A percentile compares a stretch with the other conserved stretches of the same genome.
These are phyloP conservation scores for Epizoanthus fatuus DNA, from an alignment of 92 coral and sea anemone species.

Conservation along the genomic window DNA sequence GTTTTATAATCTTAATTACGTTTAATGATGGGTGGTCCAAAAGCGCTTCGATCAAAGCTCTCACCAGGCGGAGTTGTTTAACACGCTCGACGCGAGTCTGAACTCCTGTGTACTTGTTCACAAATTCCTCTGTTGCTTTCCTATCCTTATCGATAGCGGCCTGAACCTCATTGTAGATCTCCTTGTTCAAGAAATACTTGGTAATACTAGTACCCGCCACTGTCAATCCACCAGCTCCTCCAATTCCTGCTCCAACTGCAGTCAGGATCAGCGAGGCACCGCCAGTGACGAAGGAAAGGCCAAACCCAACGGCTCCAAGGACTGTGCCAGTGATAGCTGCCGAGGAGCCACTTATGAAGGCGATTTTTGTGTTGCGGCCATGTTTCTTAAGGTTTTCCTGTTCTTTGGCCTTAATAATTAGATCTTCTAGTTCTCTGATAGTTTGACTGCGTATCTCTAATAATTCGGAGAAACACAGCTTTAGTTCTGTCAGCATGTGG, in stretches of 20 bases:
- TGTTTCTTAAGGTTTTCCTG: conserved; percentile 37
- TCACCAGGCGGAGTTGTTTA: neutral
- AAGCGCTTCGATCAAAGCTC: neutral
- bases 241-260: conserved; percentile 67
- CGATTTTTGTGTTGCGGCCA: conserved; percentile 9
- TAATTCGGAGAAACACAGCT: neutral
- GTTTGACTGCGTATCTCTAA: neutral
- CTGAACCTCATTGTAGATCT: conserved; percentile 53
- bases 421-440: neutral
- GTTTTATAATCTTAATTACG: neutral
- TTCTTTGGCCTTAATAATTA: neutral
- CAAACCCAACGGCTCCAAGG: conserved; percentile 57
- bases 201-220: too few species aligned
- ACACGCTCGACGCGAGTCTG: neutral
- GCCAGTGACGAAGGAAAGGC: conserved; percentile 60
- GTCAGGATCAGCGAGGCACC: conserved; percentile 66
- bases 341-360: too few species aligned
- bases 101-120: neutral
- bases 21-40: neutral
- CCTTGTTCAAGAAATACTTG: too few species aligned
- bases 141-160: conserved; percentile 49
- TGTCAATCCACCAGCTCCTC: too few species aligned
- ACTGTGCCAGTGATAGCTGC: conserved; percentile 53
- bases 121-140: neutral
- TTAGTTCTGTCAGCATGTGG: neutral